Base-by-base conservation (phyloP, 2,888 invertebrate genomes). In the Catocala nupta region DNA sequence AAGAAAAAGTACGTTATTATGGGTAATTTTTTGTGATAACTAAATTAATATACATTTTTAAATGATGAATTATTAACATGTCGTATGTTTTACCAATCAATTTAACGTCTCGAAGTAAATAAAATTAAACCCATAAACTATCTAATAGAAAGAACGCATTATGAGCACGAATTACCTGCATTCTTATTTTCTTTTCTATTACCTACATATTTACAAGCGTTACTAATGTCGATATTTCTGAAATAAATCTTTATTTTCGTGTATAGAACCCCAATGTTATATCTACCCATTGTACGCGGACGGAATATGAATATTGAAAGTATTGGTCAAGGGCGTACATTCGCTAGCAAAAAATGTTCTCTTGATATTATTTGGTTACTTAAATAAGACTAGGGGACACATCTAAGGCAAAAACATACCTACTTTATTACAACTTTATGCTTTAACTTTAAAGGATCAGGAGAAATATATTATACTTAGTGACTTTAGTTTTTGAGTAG, bases 271-370 rank as follows among this genome's bases (percentile, higher is more conserved):
- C 52, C 63, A 59, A 50, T 63, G 56, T 60, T 65, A 58, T 73
- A 71, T 61, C 60, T 73, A 56, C 63, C 66, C 62, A 67, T 66
- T 65, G 66, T 70, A 73, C 73, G 77, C 67, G 62, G 55, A 59
- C 64, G 53, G 77, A 73, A 78, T 78, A 77, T 71, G 69, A n/a
- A 77, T 77, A 70, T 70, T 63, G 63, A 70, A 65, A 67, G 68
- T 68, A 67, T 60, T 72, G 65, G 75, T 70, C 70, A 75, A 76
- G 73, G 70, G 56, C 65, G 63, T 9, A 64, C 53, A 50, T 48
- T 75, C 55, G 58, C 60, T 55, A 42, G 39, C 44, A 56, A 64
- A 60, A 62, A 55, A 65, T n/a, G 25, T 9, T 49, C 11, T 51
- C 11, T 44, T 10, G 7, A 9, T 39, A 43, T 42, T 57, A 55